These are phyloP conservation scores for Calephelis perditalis DNA, from an alignment of 2,888 invertebrate species.

Conservation along the genomic window DNA sequence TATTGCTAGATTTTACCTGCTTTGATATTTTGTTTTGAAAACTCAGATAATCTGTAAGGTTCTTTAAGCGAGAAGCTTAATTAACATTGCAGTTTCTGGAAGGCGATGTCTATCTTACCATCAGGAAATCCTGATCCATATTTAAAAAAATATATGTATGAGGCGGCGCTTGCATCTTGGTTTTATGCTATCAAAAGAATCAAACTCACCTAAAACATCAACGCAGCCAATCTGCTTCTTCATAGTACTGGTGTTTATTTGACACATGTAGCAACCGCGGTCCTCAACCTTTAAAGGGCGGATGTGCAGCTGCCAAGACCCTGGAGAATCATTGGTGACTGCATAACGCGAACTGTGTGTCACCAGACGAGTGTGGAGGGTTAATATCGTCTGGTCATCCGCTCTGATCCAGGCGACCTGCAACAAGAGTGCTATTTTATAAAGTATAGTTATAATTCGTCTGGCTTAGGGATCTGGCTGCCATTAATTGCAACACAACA, in stretches of 20 bases:
- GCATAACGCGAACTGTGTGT: conserved; percentile 85
- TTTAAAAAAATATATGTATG: too few relatives aligned
- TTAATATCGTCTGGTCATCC: conserved; percentile 86
- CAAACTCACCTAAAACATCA: conserved; percentile 82
- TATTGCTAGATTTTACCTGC: too few relatives aligned
- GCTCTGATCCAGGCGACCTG: conserved; percentile 88
- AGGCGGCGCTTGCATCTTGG: too few relatives aligned
- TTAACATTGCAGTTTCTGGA: too few relatives aligned
- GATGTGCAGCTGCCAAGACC: conserved; percentile 86
- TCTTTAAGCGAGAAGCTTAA: too few relatives aligned
- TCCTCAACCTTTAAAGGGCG: conserved; percentile 84
- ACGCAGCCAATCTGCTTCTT: conserved; percentile 87
- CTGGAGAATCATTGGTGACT: conserved; percentile 83
- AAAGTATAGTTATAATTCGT: too few relatives aligned
- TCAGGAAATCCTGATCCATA: too few relatives aligned
- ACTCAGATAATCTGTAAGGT: too few relatives aligned
- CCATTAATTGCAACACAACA: too few relatives aligned
- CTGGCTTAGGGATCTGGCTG: too few relatives aligned
- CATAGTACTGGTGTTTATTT: conserved; percentile 87
- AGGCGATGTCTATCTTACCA: too few relatives aligned
- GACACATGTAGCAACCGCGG: conserved; percentile 89
- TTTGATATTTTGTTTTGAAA: too few relatives aligned
- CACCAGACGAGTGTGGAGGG: conserved; percentile 84
- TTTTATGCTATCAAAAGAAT: background rate
- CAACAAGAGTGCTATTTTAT: conserved; percentile 3